These are phyloP conservation scores for Drosophila kepulauana DNA, from an alignment of 1,140 invertebrate species.

Conservation along the genomic window DNA sequence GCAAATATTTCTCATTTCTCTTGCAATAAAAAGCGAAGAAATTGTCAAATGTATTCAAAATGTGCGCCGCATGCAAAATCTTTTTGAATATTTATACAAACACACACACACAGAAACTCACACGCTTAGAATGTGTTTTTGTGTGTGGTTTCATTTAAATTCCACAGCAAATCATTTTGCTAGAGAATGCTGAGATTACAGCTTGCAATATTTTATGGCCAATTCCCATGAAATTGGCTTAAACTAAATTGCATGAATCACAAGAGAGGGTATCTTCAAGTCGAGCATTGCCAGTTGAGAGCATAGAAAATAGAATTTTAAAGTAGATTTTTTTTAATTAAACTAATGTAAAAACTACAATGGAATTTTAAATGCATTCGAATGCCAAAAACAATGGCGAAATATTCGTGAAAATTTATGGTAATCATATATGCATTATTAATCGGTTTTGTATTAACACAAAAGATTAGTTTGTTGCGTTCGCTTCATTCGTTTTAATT, in stretches of 20 bases:
- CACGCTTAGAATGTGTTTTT: constrained; percentile 3
- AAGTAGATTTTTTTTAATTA: constrained; percentile 58
- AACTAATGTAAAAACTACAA: constrained; percentile 45
- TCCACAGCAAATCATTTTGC: constrained; percentile 46
- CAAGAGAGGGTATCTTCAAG: not conserved
- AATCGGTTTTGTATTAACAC: not conserved
- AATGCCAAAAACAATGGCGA: constrained; percentile 27
- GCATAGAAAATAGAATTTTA: constrained; percentile 37
- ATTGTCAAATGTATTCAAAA: constrained; percentile 84
- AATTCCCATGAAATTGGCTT: constrained; percentile 45
- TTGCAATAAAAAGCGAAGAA: constrained; percentile 62
- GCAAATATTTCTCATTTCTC: constrained; percentile 83
- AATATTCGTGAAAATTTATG: constrained; percentile 19
- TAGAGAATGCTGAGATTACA: constrained; percentile 45
- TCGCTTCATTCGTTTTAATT: not conserved
- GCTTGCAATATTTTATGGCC: constrained; percentile 43
- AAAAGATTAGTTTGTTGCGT: not conserved
- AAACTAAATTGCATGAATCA: not conserved
- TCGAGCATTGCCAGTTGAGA: not conserved
- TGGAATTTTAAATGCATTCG: constrained; percentile 44
- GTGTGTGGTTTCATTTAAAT: constrained; percentile 41
- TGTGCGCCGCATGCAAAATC: constrained; percentile 81
- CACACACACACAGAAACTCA: constrained; percentile 22
- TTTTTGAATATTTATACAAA: constrained; percentile 78
- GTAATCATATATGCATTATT: not conserved